Conservation (phyloP, 2,888 invertebrate species). For the Rhopalosiphum nymphaeae region DNA sequence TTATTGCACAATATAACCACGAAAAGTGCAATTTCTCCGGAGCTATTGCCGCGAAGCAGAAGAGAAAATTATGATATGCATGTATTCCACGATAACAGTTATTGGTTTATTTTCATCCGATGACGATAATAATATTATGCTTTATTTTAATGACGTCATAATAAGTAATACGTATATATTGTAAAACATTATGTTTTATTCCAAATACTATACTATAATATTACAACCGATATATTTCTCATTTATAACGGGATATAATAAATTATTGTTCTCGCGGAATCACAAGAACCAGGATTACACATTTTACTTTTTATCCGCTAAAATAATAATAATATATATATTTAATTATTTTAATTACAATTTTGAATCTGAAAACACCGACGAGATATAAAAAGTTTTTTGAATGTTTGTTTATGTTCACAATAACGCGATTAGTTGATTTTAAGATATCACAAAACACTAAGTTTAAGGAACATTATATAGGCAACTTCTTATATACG, state of each 20-base stretch:
- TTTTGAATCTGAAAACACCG: background rate
- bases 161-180: background rate
- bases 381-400: background rate
- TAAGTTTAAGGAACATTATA: background rate
- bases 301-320: background rate
- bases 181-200: background rate
- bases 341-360: background rate
- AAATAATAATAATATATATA: background rate
- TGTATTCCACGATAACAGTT: background rate
- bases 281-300: background rate
- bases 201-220: background rate
- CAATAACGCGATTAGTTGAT: background rate
- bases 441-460: background rate
- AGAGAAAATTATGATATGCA: background rate
- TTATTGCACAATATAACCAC: background rate
- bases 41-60: background rate
- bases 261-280: background rate
- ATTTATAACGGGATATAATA: background rate
- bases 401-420: background rate
- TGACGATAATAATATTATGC: background rate
- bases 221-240: background rate
- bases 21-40: constrained; percentile 26
- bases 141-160: background rate
- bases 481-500: background rate
- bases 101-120: background rate